These are phyloP conservation scores for Epinephelus awoara DNA, from an alignment of 2,797 vertebrate species.

Conservation along the genomic window DNA sequence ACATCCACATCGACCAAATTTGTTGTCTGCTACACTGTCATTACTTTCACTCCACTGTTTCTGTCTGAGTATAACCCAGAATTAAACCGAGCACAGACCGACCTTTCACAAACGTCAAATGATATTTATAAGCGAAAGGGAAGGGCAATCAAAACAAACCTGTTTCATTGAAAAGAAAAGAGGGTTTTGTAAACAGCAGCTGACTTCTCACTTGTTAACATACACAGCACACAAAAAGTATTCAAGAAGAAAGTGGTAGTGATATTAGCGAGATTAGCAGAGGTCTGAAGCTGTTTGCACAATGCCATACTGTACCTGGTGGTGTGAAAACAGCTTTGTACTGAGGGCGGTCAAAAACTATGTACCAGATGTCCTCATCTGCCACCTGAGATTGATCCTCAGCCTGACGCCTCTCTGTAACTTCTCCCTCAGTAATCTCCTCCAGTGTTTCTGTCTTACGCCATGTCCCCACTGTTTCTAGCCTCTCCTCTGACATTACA, in stretches of 20 bases:
- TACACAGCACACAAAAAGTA: not conserved
- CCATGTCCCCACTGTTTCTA: conserved; percentile 27
- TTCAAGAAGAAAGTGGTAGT: too few relatives aligned
- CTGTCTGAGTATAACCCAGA: too few relatives aligned
- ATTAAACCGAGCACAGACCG: not conserved
- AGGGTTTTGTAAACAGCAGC: not conserved
- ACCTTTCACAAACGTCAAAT: conserved; percentile 3
- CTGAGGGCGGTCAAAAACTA: conserved; percentile 69
- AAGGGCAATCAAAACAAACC: not conserved
- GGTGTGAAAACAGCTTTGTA: conserved; percentile 59
- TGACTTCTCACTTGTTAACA: not conserved
- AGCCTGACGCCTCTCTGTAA: conserved; percentile 15
- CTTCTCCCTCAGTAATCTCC: conserved; percentile 15
- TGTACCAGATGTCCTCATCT: conserved; percentile 76
- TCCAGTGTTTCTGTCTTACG: conserved; percentile 28
- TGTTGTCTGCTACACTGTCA: too few relatives aligned
- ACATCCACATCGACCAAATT: too few relatives aligned
- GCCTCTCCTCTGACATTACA: conserved; percentile 21
- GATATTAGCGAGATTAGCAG: conserved; percentile 35
- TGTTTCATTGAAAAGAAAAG: not conserved
- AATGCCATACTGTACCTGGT: conserved; percentile 75
- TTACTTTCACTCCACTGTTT: too few relatives aligned
- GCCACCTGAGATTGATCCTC: conserved; percentile 22
- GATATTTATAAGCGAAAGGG: not conserved
- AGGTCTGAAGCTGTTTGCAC: conserved; percentile 11